These are phyloP conservation scores for Accipiter cooperii DNA, from an alignment of 2,113 vertebrate genomes.

Conservation along the genomic window DNA sequence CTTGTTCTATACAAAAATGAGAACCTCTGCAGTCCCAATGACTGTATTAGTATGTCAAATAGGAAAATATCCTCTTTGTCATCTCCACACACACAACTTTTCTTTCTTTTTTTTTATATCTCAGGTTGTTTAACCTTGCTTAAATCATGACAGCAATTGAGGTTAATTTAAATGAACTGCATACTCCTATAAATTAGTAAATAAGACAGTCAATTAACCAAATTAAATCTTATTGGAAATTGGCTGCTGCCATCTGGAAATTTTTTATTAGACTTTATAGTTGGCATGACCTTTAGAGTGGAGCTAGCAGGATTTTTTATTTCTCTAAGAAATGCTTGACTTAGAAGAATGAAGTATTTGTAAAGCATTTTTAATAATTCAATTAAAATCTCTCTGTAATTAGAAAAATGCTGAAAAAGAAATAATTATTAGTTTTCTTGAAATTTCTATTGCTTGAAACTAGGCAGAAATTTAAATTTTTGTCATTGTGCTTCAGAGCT, in stretches of 20 bases:
- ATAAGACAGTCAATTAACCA: slow-evolving; percentile 64
- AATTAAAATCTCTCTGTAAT: background rate
- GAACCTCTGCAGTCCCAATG: background rate
- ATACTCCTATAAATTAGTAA: slow-evolving; percentile 65
- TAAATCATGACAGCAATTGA: slow-evolving; percentile 51
- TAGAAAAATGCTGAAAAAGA: background rate
- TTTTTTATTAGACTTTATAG: slow-evolving; percentile 54
- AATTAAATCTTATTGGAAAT: slow-evolving; percentile 65
- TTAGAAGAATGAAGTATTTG: background rate
- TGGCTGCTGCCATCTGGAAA: slow-evolving; percentile 62
- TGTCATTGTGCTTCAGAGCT: background rate
- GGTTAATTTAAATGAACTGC: slow-evolving; percentile 62
- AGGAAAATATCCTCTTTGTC: background rate
- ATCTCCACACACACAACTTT: background rate
- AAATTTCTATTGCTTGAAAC: background rate
- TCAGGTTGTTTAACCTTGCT: slow-evolving; percentile 45
- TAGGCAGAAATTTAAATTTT: background rate
- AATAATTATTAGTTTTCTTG: background rate
- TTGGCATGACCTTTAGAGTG: slow-evolving; percentile 36
- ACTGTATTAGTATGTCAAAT: background rate
- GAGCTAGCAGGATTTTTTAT: background rate
- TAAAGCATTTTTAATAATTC: background rate
- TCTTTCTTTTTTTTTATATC: background rate
- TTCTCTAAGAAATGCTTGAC: slow-evolving; percentile 3
- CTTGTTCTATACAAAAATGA: background rate